Evolutionary conservation across 2,113 vertebrate species (phyloP), one percentile per base, ranked within the genome.

Genomic region (Equus quagga): DNA sequence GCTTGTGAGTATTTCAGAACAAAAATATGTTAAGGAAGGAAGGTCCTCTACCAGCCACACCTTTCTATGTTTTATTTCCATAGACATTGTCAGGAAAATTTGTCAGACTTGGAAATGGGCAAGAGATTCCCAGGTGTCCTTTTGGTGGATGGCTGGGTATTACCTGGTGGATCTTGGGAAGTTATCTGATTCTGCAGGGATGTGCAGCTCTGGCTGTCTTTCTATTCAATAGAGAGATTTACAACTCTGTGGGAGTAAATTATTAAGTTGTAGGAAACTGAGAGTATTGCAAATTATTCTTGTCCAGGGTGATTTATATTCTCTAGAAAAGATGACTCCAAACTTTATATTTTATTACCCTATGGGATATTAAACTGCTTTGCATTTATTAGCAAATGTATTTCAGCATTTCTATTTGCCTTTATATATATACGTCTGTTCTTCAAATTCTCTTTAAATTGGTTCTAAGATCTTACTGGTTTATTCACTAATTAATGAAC

Each of bases 401-500:
- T 72, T 76, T 75, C 24, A 81, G 67, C 21, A 92, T 83, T 83
- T 65, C 7, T 36, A 78, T n/a, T 49, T 44, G 10, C 26, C 14
- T 56, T 0, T 49, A 0, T 92, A 41, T 11, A 36, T 73, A 15
- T 11, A 26, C 46, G 23, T 36, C 19, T 88, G 21, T 76, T 78
- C 12, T 78, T 83, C n/a, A 33, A 49, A 56, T 88, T 80, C 14
- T 78, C 31, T 75, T 89, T 70, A 85, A 89, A 89, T 8, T 41
- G 2, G 5, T 95, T 94, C 46, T 78, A 90, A 84, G 7, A 62
- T 81, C 26, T 67, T 78, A 44, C 31, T 58, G 8, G 15, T 62
- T 95, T 95, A 4, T 7, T 79, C n/a, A 83, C 23, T 67, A 94
- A 67, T 58, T 90, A 96, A 28, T 67, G 15, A 65, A 65, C 89